Evolutionary conservation across 2,888 invertebrate genomes (phyloP).

Genomic region (Dione vanillae): DNA sequence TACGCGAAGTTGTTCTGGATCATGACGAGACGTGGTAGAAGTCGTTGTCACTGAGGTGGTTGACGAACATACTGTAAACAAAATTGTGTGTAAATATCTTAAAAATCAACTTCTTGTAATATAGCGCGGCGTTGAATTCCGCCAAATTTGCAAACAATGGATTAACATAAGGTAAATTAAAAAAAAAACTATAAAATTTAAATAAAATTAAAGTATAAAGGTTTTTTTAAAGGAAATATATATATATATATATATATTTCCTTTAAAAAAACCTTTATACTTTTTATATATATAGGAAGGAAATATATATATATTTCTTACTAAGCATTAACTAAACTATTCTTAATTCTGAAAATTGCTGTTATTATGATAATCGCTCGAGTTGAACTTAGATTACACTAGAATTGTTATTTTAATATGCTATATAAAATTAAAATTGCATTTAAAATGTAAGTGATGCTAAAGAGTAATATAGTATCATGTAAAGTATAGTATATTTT

Average conservation of each 20-base stretch:
- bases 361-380: conserved; percentile 14
- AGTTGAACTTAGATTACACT: conserved; percentile 13
- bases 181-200: too few species aligned
- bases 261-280: too few species aligned
- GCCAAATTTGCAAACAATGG: too few species aligned
- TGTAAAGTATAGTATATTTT: too few species aligned
- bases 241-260: too few species aligned
- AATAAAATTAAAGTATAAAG: too few species aligned
- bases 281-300: too few species aligned
- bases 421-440: not conserved
- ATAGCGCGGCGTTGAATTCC: too few species aligned
- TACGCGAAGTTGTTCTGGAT: conserved; percentile 95
- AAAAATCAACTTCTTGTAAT: not conserved
- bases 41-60: conserved; percentile 87
- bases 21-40: conserved; percentile 95
- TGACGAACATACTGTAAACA: conserved; percentile 92
- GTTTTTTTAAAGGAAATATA: too few species aligned
- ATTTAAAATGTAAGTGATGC: not conserved
- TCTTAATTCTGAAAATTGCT: conserved; percentile 18
- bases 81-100: not conserved
- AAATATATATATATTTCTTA: not conserved
- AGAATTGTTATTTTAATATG: conserved; percentile 5
- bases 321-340: not conserved
- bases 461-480: too few species aligned
- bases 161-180: too few species aligned